Evolutionary conservation across 2,797 vertebrate genomes (phyloP).

Genomic region (Poeciliopsis gracilis): DNA sequence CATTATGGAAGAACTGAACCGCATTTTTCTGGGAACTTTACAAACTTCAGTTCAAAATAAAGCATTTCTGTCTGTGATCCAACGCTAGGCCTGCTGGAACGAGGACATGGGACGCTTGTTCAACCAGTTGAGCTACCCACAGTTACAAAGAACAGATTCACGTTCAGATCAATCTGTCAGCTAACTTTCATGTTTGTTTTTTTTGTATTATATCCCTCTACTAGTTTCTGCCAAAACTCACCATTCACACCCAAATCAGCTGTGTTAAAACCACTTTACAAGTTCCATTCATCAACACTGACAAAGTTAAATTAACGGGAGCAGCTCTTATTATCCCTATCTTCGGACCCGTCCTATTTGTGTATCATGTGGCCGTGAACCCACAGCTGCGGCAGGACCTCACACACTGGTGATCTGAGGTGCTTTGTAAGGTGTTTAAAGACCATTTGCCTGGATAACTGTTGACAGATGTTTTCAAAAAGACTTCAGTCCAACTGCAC

Average conservation of each 20-base stretch:
- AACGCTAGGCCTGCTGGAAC: neutral
- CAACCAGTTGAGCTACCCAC: neutral
- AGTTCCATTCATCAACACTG: neutral
- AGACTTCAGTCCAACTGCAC: neutral
- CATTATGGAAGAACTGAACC: neutral
- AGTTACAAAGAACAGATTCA: neutral
- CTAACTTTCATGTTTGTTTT: neutral
- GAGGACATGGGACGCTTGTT: neutral
- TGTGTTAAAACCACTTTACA: neutral
- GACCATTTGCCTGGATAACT: neutral
- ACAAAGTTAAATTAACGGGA: neutral
- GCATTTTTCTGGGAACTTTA: neutral
- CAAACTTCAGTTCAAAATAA: neutral
- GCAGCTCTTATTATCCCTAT: neutral
- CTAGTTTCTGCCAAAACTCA: neutral
- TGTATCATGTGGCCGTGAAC: neutral
- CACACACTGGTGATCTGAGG: neutral
- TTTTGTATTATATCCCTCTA: neutral
- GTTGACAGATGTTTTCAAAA: constrained; percentile 1
- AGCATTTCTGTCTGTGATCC: neutral
- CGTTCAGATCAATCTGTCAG: neutral
- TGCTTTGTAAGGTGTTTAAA: neutral
- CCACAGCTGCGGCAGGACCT: neutral
- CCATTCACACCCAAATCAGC: neutral
- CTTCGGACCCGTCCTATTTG: neutral